A percentile compares a stretch with the other conserved stretches of the same genome.
Evolutionary conservation across 2,888 invertebrate genomes (phyloP).

Genomic region (Pinctada fucata): DNA sequence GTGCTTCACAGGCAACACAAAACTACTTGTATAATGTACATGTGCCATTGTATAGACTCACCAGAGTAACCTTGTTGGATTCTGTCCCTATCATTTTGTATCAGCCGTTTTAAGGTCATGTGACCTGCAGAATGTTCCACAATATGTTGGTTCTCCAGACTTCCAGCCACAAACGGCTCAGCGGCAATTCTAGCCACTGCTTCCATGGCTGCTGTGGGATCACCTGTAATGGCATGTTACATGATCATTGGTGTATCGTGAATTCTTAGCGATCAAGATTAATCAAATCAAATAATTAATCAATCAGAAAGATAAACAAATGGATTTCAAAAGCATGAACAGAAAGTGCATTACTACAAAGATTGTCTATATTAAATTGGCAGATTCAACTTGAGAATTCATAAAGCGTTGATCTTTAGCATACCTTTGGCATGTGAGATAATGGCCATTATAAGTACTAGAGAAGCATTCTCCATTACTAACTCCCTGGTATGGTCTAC

Average conservation of each 20-base stretch:
- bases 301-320: too few species aligned
- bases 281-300: too few species aligned
- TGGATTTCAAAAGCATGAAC: too few species aligned
- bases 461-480: constrained; percentile 66
- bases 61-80: constrained; percentile 65
- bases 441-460: constrained; percentile 68
- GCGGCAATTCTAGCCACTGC: constrained; percentile 71
- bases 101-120: constrained; percentile 72
- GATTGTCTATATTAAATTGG: too few species aligned
- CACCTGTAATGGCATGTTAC: constrained; percentile 57
- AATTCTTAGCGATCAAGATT: too few species aligned
- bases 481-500: constrained; percentile 64
- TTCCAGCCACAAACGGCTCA: constrained; percentile 66
- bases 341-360: too few species aligned
- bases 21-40: too few species aligned
- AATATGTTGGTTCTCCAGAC: constrained; percentile 67
- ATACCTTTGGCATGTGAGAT: constrained; percentile 70
- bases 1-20: too few species aligned
- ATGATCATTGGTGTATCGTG: too few species aligned
- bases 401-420: constrained; percentile 1
- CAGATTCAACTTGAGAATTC: too few species aligned
- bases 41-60: constrained; percentile 36
- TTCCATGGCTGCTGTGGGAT: constrained; percentile 69
- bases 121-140: constrained; percentile 75
- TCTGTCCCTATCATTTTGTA: constrained; percentile 69